A percentile compares a stretch with the other conserved stretches of the same genome.
phyloP scores from a whole-genome alignment of 2,797 vertebrate species.

The Acanthurus leucopareius region DNA sequence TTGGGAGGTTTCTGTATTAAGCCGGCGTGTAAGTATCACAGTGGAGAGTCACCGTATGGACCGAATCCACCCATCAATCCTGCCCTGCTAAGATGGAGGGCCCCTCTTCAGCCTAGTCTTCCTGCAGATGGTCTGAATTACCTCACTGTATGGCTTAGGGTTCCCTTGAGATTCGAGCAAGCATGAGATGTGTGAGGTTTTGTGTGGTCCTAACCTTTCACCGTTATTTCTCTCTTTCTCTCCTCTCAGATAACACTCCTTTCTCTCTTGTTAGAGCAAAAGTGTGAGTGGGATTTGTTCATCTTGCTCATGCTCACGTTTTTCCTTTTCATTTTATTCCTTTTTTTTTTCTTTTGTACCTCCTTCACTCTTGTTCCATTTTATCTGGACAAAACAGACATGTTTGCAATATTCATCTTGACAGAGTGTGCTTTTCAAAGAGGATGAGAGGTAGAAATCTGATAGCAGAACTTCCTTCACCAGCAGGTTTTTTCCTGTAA shows the following conservation, averaged over 20 bases:
- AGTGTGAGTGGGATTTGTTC: slow-evolving; percentile 20
- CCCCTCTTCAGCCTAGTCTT: slow-evolving; percentile 43
- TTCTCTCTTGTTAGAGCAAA: slow-evolving; percentile 15
- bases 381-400: slow-evolving; percentile 25
- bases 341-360: background rate
- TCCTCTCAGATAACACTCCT: slow-evolving; percentile 33
- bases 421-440: slow-evolving; percentile 49
- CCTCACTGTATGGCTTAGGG: slow-evolving; percentile 71
- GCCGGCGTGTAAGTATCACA: slow-evolving; percentile 30
- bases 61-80: slow-evolving; percentile 28
- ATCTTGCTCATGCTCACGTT: slow-evolving; percentile 20
- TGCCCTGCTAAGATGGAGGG: slow-evolving; percentile 48
- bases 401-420: slow-evolving; percentile 50
- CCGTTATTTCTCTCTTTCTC: slow-evolving; percentile 48
- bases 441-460: slow-evolving; percentile 45
- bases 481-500: slow-evolving; percentile 33
- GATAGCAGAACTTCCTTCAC: slow-evolving; percentile 50
- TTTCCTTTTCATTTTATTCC: slow-evolving; percentile 4
- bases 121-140: slow-evolving; percentile 84
- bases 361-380: slow-evolving; percentile 16
- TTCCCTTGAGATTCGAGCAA: slow-evolving; percentile 72
- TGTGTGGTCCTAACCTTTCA: slow-evolving; percentile 74
- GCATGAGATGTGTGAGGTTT: slow-evolving; percentile 71
- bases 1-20: slow-evolving; percentile 2
- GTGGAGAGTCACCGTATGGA: slow-evolving; percentile 2